Evolutionary conservation across 2,797 vertebrate species (phyloP), one percentile per base, ranked within the genome.

Genomic region (Tapirus indicus): DNA sequence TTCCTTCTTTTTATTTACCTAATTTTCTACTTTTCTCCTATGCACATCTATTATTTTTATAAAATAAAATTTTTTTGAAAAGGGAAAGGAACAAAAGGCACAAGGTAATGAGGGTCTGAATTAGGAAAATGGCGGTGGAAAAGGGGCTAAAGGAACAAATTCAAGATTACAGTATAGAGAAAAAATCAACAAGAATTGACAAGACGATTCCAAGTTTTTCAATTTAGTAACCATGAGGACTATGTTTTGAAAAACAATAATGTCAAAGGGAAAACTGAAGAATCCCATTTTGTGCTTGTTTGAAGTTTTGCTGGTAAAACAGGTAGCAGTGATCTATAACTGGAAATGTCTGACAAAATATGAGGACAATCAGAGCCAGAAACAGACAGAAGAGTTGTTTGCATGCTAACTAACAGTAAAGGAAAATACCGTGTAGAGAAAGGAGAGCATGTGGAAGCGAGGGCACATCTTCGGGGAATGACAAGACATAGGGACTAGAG

Each of bases 1-100:
- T 83, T 96, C 52, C 74, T 86, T 88, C 62, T 32, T 88, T 62
- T 89, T 58, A 54, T 56, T 87, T n/a, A 64, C 27, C 32, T 68
- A 44, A 52, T n/a, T 95, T 78, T n/a, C 41, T 62, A 56, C 7
- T 94, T 82, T 64, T 85, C 71, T 60, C 87, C 58, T 68, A 23
- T 23, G 52, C 8, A 82, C 38, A 38, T 23, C 10, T 41, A 75
- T 52, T 17, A 60, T n/a, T 82, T 90, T 77, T 23, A 79, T 29
- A 44, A 58, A 84, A 68, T 23, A 54, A 78, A 35, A 9, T 80
- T 41, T 82, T 56, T 79, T 79, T 44, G 8, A 49, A 13, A 21
- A 66, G 10, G 2, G 16, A 58, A 64, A 32, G 49, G n/a, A 84
- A 84, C 35, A 68, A 75, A 79, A 66, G 14, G 64, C 29, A 71